Conservation (phyloP, 2,888 invertebrate genomes). For the Sesamia inferens region DNA sequence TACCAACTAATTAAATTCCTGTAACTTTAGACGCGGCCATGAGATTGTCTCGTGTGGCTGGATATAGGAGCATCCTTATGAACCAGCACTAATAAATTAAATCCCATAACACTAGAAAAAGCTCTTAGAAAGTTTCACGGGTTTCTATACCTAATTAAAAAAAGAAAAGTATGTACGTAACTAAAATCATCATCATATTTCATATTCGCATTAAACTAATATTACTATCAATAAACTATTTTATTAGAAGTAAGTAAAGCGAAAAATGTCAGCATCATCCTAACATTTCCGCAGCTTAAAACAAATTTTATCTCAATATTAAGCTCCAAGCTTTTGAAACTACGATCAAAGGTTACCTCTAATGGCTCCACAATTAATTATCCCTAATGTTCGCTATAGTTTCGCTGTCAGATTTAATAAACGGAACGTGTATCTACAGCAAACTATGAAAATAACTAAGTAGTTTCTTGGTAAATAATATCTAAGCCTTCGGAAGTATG, state of each 20-base stretch:
- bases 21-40: background rate
- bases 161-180: background rate
- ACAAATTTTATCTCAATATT: conserved; percentile 34
- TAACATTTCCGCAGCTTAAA: conserved; percentile 20
- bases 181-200: no score
- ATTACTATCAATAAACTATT: background rate
- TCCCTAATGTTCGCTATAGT: conserved; percentile 37
- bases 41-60: background rate
- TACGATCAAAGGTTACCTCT: conserved; percentile 49
- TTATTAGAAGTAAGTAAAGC: conserved; percentile 13
- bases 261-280: conserved; percentile 36
- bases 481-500: conserved; percentile 42
- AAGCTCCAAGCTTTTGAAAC: conserved; percentile 46
- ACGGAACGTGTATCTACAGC: conserved; percentile 23
- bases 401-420: conserved; percentile 42
- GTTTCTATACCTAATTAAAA: background rate
- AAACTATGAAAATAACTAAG: conserved; percentile 38
- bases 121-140: background rate
- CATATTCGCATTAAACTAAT: background rate
- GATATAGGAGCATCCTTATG: background rate
- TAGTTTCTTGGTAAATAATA: conserved; percentile 50
- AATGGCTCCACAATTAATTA: conserved; percentile 51
- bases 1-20: conserved; percentile 9
- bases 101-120: background rate
- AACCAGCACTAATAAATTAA: background rate